A percentile compares a stretch with the other conserved stretches of the same genome.
These are phyloP conservation scores for Homalodisca vitripennis DNA, from an alignment of 1,140 invertebrate species.

Conservation along the genomic window DNA sequence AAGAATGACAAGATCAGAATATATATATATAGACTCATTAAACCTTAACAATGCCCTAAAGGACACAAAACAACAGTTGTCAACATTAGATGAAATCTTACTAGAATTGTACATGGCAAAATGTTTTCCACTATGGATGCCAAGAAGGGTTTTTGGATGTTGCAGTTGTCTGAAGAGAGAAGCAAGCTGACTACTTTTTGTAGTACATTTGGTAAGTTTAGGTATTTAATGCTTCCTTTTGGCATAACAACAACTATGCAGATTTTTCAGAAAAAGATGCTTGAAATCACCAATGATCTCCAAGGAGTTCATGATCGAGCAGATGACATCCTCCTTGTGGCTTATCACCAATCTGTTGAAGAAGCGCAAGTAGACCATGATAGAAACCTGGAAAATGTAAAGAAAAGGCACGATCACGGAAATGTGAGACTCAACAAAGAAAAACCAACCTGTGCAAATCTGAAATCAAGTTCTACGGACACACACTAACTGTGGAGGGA, in stretches of 20 bases:
- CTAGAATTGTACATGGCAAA: neutral
- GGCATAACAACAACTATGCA: neutral
- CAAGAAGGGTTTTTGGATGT: neutral
- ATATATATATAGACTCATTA: neutral
- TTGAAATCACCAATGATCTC: neutral
- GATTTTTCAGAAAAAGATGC: neutral
- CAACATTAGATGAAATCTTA: neutral
- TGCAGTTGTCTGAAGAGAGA: neutral
- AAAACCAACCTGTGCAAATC: neutral
- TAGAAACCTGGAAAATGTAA: neutral
- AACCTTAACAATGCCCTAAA: neutral
- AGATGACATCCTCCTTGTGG: neutral
- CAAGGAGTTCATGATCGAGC: neutral
- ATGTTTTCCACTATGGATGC: neutral
- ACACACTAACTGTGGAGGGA: neutral
- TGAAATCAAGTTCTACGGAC: conserved; percentile 1
- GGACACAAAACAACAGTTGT: neutral
- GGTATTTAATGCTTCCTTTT: neutral
- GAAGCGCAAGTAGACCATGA: neutral
- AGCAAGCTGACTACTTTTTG: neutral
- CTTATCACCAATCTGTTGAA: neutral
- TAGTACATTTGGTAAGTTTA: neutral
- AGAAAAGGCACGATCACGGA: neutral
- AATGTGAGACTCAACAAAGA: neutral
- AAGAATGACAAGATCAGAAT: neutral